Conservation (phyloP, 2,888 invertebrate genomes). For the Rosalia funebris region DNA sequence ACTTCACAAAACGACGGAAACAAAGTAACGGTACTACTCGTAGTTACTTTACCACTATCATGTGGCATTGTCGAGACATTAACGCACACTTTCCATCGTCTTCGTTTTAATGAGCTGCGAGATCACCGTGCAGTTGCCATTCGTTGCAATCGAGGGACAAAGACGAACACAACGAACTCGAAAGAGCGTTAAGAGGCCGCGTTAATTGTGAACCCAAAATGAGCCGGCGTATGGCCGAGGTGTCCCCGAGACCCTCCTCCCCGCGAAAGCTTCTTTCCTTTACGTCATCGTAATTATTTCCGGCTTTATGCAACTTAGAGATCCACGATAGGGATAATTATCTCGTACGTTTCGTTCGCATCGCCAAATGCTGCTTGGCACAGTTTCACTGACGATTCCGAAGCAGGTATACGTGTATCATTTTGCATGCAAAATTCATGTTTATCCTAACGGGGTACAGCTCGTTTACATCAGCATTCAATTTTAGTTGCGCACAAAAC, state of each 20-base stretch:
- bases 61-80: constrained; percentile 33
- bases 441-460: too few relatives aligned
- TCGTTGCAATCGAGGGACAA: constrained; percentile 17
- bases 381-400: constrained; percentile 12
- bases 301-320: constrained; percentile 36
- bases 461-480: too few relatives aligned
- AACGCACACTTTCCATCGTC: constrained; percentile 33
- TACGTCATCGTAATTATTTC: constrained; percentile 44
- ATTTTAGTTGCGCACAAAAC: too few relatives aligned
- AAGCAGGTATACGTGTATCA: constrained; percentile 4
- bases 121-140: constrained; percentile 21
- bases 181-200: constrained; percentile 24
- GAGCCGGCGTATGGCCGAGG: constrained; percentile 33
- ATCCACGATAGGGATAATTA: constrained; percentile 44
- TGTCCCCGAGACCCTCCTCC: constrained; percentile 33
- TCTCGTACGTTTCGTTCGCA: constrained; percentile 40
- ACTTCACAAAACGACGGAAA: too few relatives aligned
- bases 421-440: too few relatives aligned
- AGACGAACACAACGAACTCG: constrained; percentile 23
- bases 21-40: too few relatives aligned
- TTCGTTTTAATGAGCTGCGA: constrained; percentile 35
- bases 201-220: constrained; percentile 36
- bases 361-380: constrained; percentile 24
- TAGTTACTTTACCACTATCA: too few relatives aligned
- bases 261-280: constrained; percentile 38